Evolutionary conservation across 2,888 invertebrate genomes (phyloP).

Genomic region (Drosophila peninsularis): DNA sequence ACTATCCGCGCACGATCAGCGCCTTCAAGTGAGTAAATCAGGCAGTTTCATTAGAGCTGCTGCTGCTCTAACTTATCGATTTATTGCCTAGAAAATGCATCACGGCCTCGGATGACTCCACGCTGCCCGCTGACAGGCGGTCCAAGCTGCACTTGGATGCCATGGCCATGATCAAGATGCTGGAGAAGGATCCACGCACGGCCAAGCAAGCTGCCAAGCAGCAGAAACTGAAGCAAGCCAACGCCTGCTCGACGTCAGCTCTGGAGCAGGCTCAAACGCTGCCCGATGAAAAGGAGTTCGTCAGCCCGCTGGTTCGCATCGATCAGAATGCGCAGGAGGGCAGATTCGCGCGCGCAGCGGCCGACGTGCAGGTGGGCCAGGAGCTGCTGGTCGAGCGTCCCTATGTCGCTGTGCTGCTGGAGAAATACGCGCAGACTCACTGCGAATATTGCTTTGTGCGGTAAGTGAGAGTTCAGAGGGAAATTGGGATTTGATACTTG

Average conservation of each 20-base stretch:
- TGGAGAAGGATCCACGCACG: slow-evolving; percentile 87
- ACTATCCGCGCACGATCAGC: slow-evolving; percentile 87
- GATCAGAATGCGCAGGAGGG: slow-evolving; percentile 88
- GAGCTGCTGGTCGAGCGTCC: slow-evolving; percentile 90
- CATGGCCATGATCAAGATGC: slow-evolving; percentile 89
- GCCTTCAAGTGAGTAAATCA: slow-evolving; percentile 86
- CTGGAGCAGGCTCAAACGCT: slow-evolving; percentile 51
- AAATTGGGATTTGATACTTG: not conserved
- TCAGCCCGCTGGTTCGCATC: slow-evolving; percentile 88
- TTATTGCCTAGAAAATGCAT: slow-evolving; percentile 86
- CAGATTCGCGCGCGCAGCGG: slow-evolving; percentile 89
- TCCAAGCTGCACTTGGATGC: slow-evolving; percentile 88
- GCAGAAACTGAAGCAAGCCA: slow-evolving; percentile 54
- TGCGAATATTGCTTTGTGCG: slow-evolving; percentile 90
- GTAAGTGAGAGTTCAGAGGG: slow-evolving; percentile 81
- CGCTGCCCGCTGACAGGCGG: slow-evolving; percentile 87
- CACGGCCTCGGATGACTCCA: slow-evolving; percentile 88
- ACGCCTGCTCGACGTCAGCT: not conserved
- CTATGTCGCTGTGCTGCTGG: slow-evolving; percentile 89
- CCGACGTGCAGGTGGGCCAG: slow-evolving; percentile 90
- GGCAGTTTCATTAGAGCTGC: fast-evolving
- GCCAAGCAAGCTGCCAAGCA: slow-evolving; percentile 71
- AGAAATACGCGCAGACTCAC: slow-evolving; percentile 88
- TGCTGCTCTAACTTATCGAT: not conserved
- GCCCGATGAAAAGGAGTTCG: slow-evolving; percentile 80